These are phyloP conservation scores for Plotosus lineatus DNA, from an alignment of 2,113 vertebrate genomes.

Conservation along the genomic window DNA sequence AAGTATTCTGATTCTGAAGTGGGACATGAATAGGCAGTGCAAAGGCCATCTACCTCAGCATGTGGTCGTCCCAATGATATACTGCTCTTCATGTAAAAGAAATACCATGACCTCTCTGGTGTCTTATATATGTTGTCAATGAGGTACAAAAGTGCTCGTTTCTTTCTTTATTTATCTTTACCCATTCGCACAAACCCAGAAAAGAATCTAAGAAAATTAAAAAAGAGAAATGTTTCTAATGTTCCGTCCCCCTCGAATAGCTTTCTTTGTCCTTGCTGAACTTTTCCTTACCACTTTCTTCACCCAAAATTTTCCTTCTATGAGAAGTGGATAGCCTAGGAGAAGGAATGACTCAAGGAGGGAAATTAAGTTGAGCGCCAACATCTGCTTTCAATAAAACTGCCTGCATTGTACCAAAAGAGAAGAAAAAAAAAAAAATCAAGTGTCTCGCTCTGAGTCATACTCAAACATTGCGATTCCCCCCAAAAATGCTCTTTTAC, in stretches of 20 bases:
- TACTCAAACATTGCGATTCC: slow-evolving; percentile 26
- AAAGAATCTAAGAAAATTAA: slow-evolving; percentile 12
- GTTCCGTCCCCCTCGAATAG: slow-evolving; percentile 8
- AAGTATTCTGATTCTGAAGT: no score
- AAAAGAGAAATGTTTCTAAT: slow-evolving; percentile 3
- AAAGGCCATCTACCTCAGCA: slow-evolving; percentile 54
- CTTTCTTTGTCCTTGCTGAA: slow-evolving; percentile 36
- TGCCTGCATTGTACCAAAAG: slow-evolving; percentile 50
- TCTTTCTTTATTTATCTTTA: no score
- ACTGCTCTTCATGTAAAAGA: slow-evolving; percentile 41
- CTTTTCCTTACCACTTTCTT: no score
- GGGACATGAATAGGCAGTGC: slow-evolving; percentile 47
- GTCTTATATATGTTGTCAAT: slow-evolving; percentile 46
- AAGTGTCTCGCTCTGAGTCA: slow-evolving; percentile 44
- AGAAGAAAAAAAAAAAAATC: slow-evolving; percentile 19
- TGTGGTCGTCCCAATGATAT: slow-evolving; percentile 48
- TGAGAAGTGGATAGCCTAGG: slow-evolving; percentile 10
- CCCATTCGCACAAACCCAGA: slow-evolving; percentile 3
- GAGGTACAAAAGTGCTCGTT: slow-evolving; percentile 34
- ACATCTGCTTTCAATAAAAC: slow-evolving; percentile 61
- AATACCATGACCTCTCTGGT: slow-evolving; percentile 44
- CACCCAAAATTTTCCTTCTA: slow-evolving; percentile 13
- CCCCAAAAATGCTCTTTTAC: slow-evolving; percentile 38
- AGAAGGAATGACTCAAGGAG: slow-evolving; percentile 47
- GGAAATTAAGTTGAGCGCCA: slow-evolving; percentile 51